Conservation (phyloP, 2,797 vertebrate species). For the Amphiprion clarkii region DNA sequence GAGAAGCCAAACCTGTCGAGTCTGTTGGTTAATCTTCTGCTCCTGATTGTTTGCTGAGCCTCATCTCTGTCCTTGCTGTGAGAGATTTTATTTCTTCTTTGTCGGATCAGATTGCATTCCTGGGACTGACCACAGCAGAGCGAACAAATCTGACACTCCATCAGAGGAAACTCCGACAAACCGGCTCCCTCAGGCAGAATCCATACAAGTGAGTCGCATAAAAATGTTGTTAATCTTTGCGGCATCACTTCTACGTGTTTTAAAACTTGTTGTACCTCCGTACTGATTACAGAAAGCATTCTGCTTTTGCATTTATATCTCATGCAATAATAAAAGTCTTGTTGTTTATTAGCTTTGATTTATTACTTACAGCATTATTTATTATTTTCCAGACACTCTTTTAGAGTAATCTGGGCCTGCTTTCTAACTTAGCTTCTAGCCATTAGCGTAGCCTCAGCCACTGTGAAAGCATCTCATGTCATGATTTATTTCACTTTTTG, state of each 20-base stretch:
- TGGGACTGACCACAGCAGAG: slow-evolving; percentile 93
- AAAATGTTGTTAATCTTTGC: neutral
- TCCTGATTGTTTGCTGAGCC: neutral
- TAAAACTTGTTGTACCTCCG: neutral
- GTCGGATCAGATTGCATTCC: slow-evolving; percentile 86
- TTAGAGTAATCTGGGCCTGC: no score
- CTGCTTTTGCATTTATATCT: no score
- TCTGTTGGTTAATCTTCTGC: neutral
- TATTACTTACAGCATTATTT: no score
- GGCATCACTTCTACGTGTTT: no score
- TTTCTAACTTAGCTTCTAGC: no score
- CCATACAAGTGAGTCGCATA: slow-evolving; percentile 91
- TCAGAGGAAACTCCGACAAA: slow-evolving; percentile 85
- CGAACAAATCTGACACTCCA: slow-evolving; percentile 85
- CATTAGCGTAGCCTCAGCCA: no score
- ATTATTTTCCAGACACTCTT: no score
- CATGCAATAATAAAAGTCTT: no score
- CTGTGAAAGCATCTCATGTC: no score
- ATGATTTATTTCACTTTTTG: no score
- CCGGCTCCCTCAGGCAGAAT: slow-evolving; percentile 89
- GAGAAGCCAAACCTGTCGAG: neutral
- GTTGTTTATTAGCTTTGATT: no score
- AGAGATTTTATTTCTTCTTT: neutral
- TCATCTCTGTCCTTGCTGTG: neutral
- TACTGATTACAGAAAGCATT: neutral